These are phyloP conservation scores for Marronus borbonicus DNA, from an alignment of 2,888 invertebrate species.

Conservation along the genomic window DNA sequence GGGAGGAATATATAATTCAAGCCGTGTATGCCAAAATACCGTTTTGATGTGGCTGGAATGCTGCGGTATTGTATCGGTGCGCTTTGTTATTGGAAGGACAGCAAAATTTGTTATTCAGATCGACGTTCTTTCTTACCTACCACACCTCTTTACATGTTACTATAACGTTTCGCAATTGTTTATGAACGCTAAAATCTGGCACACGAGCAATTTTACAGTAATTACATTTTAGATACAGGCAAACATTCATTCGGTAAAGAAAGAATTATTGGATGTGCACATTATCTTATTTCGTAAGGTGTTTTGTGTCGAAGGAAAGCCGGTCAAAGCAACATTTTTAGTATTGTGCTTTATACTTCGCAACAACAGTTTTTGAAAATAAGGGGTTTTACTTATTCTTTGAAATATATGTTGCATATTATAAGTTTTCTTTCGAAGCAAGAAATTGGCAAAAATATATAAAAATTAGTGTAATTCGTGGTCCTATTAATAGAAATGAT, in stretches of 20 bases:
- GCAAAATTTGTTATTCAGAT: slow-evolving; percentile 34
- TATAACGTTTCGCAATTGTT: slow-evolving; percentile 42
- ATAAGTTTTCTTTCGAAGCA: too few species aligned
- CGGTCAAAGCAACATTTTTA: too few species aligned
- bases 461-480: too few species aligned
- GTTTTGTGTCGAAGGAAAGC: too few species aligned
- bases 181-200: slow-evolving; percentile 26
- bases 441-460: too few species aligned
- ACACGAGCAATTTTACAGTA: slow-evolving; percentile 13
- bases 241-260: background rate
- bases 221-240: background rate
- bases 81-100: slow-evolving; percentile 35
- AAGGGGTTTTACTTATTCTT: background rate
- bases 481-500: too few species aligned
- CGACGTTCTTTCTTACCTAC: slow-evolving; percentile 27
- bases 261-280: too few species aligned
- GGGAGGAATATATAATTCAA: slow-evolving; percentile 44
- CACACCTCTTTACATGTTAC: slow-evolving; percentile 32
- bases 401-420: background rate
- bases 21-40: slow-evolving; percentile 34
- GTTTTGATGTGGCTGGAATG: slow-evolving; percentile 36
- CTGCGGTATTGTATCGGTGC: slow-evolving; percentile 22
- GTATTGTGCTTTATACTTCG: background rate
- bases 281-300: too few species aligned
- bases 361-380: background rate